Percentiles rank a stretch among this genome's conserved stretches.
These are phyloP conservation scores for Lerista edwardsae DNA, from an alignment of 2,797 vertebrate species.

Conservation along the genomic window DNA sequence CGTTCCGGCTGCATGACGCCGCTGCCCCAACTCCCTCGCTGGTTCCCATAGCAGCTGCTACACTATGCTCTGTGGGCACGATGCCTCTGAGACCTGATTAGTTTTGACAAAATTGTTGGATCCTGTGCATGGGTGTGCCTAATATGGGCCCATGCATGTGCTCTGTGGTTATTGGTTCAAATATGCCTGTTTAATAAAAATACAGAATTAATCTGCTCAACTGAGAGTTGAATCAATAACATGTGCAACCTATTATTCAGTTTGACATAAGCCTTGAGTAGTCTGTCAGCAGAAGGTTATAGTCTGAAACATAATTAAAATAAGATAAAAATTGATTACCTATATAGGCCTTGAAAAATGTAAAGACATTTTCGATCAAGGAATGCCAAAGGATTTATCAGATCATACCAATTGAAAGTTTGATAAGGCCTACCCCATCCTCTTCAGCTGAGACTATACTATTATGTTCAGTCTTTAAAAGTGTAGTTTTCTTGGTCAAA, in stretches of 20 bases:
- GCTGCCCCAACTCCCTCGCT: too few relatives aligned
- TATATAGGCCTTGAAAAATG: constrained; percentile 35
- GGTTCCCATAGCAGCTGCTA: too few relatives aligned
- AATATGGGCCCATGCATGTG: neutral
- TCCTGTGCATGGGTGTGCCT: neutral
- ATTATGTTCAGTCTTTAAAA: neutral
- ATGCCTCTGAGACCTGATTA: too few relatives aligned
- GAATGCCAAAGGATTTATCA: constrained; percentile 51
- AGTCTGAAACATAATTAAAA: constrained; percentile 66
- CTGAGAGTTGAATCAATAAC: constrained; percentile 66
- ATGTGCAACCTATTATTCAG: constrained; percentile 61
- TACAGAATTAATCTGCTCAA: constrained; percentile 48
- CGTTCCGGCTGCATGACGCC: too few relatives aligned
- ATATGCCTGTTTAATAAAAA: constrained; percentile 58
- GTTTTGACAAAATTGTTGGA: neutral
- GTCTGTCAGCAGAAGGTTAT: constrained; percentile 62
- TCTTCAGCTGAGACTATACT: neutral
- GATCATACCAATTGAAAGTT: constrained; percentile 47
- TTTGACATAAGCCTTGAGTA: constrained; percentile 61
- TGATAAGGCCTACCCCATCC: constrained; percentile 39
- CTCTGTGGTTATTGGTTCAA: neutral
- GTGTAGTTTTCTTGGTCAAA: neutral
- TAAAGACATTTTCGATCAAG: constrained; percentile 57
- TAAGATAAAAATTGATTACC: constrained; percentile 61
- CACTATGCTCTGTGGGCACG: too few relatives aligned